These are phyloP conservation scores for Hippopotamyrus pictus DNA, from an alignment of 2,797 vertebrate genomes.

Conservation along the genomic window DNA sequence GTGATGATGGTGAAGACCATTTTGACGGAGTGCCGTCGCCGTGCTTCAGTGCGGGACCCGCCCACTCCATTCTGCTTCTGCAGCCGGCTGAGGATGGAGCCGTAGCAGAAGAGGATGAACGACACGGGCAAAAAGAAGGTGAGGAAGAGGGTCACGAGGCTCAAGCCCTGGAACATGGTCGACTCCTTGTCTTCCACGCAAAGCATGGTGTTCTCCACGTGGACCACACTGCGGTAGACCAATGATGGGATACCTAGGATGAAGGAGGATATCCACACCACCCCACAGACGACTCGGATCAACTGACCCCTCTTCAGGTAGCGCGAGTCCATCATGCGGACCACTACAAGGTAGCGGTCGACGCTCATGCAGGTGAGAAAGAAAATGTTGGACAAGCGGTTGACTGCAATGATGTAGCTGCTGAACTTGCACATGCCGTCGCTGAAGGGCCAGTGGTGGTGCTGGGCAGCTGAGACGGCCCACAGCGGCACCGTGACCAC, in stretches of 20 bases:
- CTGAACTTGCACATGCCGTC: conserved; percentile 69
- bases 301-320: conserved; percentile 53
- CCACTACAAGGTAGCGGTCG: conserved; percentile 78
- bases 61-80: conserved; percentile 45
- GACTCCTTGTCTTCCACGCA: conserved; percentile 55
- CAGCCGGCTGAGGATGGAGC: conserved; percentile 64
- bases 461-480: conserved; percentile 54
- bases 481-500: conserved; percentile 75
- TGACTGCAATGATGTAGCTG: conserved; percentile 70
- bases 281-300: conserved; percentile 45
- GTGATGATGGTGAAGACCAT: conserved; percentile 71
- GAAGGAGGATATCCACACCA: conserved; percentile 65
- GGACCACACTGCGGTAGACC: conserved; percentile 48
- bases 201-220: fast-evolving
- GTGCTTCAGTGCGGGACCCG: conserved; percentile 47
- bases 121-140: conserved; percentile 68
- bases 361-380: conserved; percentile 80
- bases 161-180: conserved; percentile 47
- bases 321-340: conserved; percentile 60
- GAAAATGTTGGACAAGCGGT: conserved; percentile 78
- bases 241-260: conserved; percentile 63
- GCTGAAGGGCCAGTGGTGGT: conserved; percentile 64
- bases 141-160: conserved; percentile 57
- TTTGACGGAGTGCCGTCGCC: conserved; percentile 65
- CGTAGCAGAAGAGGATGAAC: conserved; percentile 71